These are phyloP conservation scores for Apolygus lucorum DNA, from an alignment of 1,140 invertebrate genomes.

Conservation along the genomic window DNA sequence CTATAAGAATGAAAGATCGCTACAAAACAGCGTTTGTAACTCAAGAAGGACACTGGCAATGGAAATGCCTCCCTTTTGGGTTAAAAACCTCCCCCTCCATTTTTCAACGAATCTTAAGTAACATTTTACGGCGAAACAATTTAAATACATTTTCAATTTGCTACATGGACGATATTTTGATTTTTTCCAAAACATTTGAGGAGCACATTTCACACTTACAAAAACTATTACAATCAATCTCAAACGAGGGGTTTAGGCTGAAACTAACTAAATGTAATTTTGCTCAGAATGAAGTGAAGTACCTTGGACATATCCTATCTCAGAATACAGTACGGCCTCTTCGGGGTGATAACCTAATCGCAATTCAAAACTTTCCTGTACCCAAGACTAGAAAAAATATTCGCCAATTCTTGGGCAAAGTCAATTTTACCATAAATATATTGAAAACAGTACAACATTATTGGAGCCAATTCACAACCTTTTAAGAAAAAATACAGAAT, in stretches of 20 bases:
- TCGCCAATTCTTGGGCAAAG: conserved; percentile 31
- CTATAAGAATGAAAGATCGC: conserved; percentile 36
- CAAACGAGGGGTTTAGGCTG: conserved; percentile 36
- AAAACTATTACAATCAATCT: conserved; percentile 27
- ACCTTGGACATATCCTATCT: conserved; percentile 33
- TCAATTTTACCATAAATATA: conserved; percentile 33
- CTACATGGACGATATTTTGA: conserved; percentile 34
- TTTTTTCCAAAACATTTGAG: conserved; percentile 31
- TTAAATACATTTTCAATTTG: conserved; percentile 43
- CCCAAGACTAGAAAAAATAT: conserved; percentile 30
- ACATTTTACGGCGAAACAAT: conserved; percentile 41
- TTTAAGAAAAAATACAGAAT: conserved; percentile 36
- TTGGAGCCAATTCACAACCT: conserved; percentile 36
- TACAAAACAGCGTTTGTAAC: conserved; percentile 39
- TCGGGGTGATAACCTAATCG: conserved; percentile 31
- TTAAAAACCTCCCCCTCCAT: conserved; percentile 40
- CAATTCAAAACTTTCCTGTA: conserved; percentile 32
- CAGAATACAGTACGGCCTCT: conserved; percentile 31
- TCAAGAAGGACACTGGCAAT: conserved; percentile 38
- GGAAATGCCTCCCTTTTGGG: conserved; percentile 37
- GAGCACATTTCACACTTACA: conserved; percentile 30
- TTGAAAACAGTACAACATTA: conserved; percentile 35
- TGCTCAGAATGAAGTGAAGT: conserved; percentile 34
- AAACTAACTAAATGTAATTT: conserved; percentile 38
- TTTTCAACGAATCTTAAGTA: conserved; percentile 38